phyloP scores from a whole-genome alignment of 2,113 vertebrate genomes.

The Rhinichthys klamathensis region DNA sequence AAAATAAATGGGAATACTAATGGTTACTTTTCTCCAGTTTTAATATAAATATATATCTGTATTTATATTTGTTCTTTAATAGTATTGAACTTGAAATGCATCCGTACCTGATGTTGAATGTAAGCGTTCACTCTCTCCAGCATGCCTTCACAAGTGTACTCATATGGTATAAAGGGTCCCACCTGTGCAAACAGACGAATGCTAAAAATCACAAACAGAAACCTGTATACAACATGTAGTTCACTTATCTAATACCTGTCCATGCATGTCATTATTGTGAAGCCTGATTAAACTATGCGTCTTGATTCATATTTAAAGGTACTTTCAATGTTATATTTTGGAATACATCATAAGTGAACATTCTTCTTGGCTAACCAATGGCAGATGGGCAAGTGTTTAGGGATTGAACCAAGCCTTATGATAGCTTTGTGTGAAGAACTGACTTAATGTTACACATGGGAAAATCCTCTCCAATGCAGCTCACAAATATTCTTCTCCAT shows the following conservation, averaged over 20 bases:
- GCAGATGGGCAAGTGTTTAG: neutral
- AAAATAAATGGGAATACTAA: neutral
- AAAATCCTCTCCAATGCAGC: neutral
- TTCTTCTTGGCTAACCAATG: neutral
- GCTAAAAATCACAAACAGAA: conserved; percentile 18
- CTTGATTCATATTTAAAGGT: neutral
- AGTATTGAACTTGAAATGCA: neutral
- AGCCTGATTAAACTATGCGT: neutral
- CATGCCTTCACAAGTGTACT: conserved; percentile 96
- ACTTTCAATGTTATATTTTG: no score
- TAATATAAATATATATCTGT: neutral
- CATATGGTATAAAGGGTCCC: conserved; percentile 92
- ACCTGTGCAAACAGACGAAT: conserved; percentile 76
- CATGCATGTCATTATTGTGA: neutral
- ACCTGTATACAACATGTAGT: neutral
- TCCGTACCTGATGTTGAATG: conserved; percentile 92
- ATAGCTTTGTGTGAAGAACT: neutral
- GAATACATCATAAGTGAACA: no score
- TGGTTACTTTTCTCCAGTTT: neutral
- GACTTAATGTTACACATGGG: neutral
- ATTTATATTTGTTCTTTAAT: neutral
- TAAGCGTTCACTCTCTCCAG: conserved; percentile 93
- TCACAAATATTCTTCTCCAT: neutral
- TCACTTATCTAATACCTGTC: neutral
- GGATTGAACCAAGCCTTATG: neutral